Percentiles rank a stretch among this genome's conserved stretches.
These are phyloP conservation scores for Selenia dentaria DNA, from an alignment of 2,888 invertebrate species.

Conservation along the genomic window DNA sequence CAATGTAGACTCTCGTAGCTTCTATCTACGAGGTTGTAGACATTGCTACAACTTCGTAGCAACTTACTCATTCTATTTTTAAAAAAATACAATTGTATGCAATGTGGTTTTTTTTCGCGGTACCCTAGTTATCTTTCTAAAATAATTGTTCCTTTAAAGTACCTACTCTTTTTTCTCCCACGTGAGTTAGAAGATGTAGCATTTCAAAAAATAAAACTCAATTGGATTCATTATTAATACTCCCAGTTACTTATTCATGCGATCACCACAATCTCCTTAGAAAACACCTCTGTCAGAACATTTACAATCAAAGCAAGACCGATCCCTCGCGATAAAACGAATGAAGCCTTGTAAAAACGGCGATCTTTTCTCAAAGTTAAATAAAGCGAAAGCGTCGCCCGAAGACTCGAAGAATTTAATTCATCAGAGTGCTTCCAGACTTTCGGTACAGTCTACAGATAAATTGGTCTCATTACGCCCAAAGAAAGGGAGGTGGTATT, in stretches of 20 bases:
- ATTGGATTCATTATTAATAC: too few relatives aligned
- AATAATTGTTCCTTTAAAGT: too few relatives aligned
- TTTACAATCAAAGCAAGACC: constrained; percentile 8
- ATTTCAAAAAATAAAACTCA: too few relatives aligned
- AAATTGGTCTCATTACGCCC: constrained; percentile 67
- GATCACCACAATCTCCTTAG: constrained; percentile 5
- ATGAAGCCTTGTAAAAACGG: constrained; percentile 19
- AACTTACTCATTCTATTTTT: too few relatives aligned
- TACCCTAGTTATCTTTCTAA: too few relatives aligned
- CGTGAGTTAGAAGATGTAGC: too few relatives aligned
- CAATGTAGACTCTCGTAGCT: too few relatives aligned
- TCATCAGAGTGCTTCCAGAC: constrained; percentile 50
- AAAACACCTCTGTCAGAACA: constrained; percentile 10
- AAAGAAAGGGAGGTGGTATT: constrained; percentile 47
- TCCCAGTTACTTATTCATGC: not conserved
- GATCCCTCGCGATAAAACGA: constrained; percentile 10
- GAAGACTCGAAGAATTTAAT: constrained; percentile 54
- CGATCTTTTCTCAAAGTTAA: constrained; percentile 26
- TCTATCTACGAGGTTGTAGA: too few relatives aligned
- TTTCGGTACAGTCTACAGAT: constrained; percentile 46
- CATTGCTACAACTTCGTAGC: too few relatives aligned
- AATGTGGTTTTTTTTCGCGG: too few relatives aligned
- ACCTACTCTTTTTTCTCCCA: too few relatives aligned
- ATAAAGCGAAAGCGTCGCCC: constrained; percentile 27
- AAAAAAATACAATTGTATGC: too few relatives aligned